phyloP scores from a whole-genome alignment of 1,140 invertebrate species.

The Bradysia coprophila region DNA sequence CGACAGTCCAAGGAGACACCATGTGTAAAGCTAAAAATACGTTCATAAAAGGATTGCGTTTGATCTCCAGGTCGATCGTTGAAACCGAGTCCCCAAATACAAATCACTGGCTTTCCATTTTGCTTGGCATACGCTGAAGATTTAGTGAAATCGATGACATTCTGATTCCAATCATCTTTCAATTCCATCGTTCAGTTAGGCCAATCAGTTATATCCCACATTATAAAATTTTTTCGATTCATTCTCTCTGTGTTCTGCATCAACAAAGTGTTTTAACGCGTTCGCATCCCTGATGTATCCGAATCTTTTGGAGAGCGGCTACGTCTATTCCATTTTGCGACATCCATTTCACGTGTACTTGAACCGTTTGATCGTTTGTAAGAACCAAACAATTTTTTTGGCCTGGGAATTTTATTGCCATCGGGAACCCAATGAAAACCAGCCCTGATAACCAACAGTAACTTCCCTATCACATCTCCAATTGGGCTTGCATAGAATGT shows the following conservation, averaged over 20 bases:
- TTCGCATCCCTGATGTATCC: neutral
- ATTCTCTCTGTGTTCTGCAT: neutral
- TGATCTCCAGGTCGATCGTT: neutral
- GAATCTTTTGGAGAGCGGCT: neutral
- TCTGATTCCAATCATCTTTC: neutral
- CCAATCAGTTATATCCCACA: neutral
- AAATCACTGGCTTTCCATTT: neutral
- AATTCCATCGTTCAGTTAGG: neutral
- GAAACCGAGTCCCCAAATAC: neutral
- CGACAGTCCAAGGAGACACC: neutral
- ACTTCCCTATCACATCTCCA: neutral
- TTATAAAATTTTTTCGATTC: too few relatives aligned
- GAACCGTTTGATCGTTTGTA: neutral
- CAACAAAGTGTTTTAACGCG: neutral
- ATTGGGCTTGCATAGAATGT: neutral
- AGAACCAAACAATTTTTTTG: neutral
- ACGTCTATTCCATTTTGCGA: neutral
- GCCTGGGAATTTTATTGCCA: neutral
- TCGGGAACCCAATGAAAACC: neutral
- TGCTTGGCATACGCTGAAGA: neutral
- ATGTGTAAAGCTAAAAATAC: neutral
- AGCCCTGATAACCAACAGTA: neutral
- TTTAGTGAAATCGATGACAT: neutral
- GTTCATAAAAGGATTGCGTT: neutral
- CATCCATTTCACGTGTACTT: neutral